phyloP scores from a whole-genome alignment of 2,888 invertebrate species.

The Zhuqinia jingwanae region DNA sequence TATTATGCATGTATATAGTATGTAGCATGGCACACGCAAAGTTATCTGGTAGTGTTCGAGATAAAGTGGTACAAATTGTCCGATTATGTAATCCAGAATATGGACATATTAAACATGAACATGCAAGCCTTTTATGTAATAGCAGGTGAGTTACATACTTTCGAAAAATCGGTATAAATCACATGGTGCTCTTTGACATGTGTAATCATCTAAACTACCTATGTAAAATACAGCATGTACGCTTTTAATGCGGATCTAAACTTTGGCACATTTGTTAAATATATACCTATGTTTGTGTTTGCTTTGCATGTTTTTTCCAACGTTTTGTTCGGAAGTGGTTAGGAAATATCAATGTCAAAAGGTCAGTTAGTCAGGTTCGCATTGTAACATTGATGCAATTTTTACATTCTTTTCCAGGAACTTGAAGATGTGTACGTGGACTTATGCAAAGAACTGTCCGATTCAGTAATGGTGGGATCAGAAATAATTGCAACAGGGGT shows the following conservation, averaged over 20 bases:
- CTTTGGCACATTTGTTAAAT: not conserved
- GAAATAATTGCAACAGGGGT: conserved; percentile 89
- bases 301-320: not conserved
- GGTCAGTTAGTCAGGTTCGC: too few relatives aligned
- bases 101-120: not conserved
- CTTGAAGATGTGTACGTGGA: conserved; percentile 96
- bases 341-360: not conserved
- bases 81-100: conserved; percentile 35
- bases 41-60: conserved; percentile 12
- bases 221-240: too few relatives aligned
- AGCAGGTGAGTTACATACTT: not conserved
- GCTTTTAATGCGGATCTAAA: not conserved
- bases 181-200: not conserved
- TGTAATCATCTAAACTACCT: too few relatives aligned
- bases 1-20: not conserved
- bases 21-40: conserved; percentile 20
- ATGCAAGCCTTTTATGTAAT: not conserved
- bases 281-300: not conserved
- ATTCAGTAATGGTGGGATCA: conserved; percentile 93
- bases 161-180: not conserved
- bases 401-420: conserved; percentile 87
- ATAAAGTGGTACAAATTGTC: conserved; percentile 34
- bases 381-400: not conserved
- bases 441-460: conserved; percentile 92
- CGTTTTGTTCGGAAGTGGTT: not conserved